phyloP scores from a whole-genome alignment of 2,797 vertebrate species.

The Phrynocephalus vlangalii region DNA sequence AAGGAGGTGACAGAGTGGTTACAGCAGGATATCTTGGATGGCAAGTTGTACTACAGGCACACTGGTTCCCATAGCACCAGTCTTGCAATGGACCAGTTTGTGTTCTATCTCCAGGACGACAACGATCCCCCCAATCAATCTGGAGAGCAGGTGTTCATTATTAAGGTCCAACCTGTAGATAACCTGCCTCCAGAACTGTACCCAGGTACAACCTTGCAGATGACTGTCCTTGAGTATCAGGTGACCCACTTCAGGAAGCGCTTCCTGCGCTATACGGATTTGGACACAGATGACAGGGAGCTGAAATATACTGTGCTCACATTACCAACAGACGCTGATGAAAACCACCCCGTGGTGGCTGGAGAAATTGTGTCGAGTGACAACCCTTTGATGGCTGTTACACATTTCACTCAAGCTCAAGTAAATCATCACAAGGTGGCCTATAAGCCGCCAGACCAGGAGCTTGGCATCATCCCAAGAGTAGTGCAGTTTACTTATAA shows the following conservation, averaged over 20 bases:
- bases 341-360: slow-evolving; percentile 82
- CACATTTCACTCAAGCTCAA: slow-evolving; percentile 88
- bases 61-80: slow-evolving; percentile 81
- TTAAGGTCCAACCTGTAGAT: slow-evolving; percentile 86
- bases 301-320: slow-evolving; percentile 85
- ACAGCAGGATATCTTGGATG: slow-evolving; percentile 89
- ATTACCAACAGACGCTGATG: slow-evolving; percentile 84
- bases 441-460: slow-evolving; percentile 86
- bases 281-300: slow-evolving; percentile 88
- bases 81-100: slow-evolving; percentile 78
- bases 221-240: slow-evolving; percentile 88
- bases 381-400: slow-evolving; percentile 77
- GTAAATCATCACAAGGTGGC: slow-evolving; percentile 90
- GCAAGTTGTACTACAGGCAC: slow-evolving; percentile 88
- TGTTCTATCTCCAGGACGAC: slow-evolving; percentile 88
- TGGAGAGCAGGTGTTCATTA: slow-evolving; percentile 81
- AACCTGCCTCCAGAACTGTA: slow-evolving; percentile 81
- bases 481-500: slow-evolving; percentile 87
- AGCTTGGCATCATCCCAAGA: slow-evolving; percentile 85
- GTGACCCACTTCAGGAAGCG: slow-evolving; percentile 85
- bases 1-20: slow-evolving; percentile 89
- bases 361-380: slow-evolving; percentile 87
- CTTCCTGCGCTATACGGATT: slow-evolving; percentile 84
- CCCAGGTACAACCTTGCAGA: slow-evolving; percentile 84
- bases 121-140: slow-evolving; percentile 89